Percentiles rank a stretch among this genome's conserved stretches.
phyloP scores from a whole-genome alignment of 2,888 invertebrate genomes.

The Agrochola lychnidis region DNA sequence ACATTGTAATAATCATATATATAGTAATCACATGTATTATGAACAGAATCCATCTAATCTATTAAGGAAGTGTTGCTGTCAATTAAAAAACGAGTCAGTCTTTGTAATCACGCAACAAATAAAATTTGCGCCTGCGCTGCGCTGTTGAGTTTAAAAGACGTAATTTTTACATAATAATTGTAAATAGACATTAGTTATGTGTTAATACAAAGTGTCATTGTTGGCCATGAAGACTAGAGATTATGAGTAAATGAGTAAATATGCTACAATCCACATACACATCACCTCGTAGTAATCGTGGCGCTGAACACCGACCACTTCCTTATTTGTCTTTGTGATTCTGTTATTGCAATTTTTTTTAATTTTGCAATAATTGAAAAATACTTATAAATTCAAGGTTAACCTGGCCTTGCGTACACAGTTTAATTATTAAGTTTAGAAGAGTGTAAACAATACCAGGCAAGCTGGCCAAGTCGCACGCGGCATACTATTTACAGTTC shows the following conservation, averaged over 20 bases:
- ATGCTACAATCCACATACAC: slow-evolving; percentile 76
- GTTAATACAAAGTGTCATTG: slow-evolving; percentile 50
- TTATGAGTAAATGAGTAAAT: slow-evolving; percentile 79
- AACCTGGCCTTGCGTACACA: slow-evolving; percentile 86
- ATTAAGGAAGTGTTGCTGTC: slow-evolving; percentile 16
- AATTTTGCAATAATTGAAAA: slow-evolving; percentile 75
- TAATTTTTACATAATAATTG: slow-evolving; percentile 9
- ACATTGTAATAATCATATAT: background rate
- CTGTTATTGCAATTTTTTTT: slow-evolving; percentile 80
- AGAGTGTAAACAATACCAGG: slow-evolving; percentile 29
- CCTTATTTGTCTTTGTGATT: slow-evolving; percentile 86
- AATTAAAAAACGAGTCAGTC: background rate
- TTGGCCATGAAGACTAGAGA: slow-evolving; percentile 76
- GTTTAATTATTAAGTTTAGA: slow-evolving; percentile 60
- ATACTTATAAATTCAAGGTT: slow-evolving; percentile 85
- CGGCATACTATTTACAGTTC: slow-evolving; percentile 23
- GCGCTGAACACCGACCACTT: slow-evolving; percentile 79
- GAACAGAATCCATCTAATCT: background rate
- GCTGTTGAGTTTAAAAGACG: slow-evolving; percentile 11
- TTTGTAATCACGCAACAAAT: slow-evolving; percentile 3
- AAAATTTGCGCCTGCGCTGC: slow-evolving; percentile 6
- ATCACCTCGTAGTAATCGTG: slow-evolving; percentile 72
- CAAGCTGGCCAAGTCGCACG: slow-evolving; percentile 23
- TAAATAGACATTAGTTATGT: slow-evolving; percentile 23
- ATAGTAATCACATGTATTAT: background rate